Base-by-base conservation (phyloP, 2,888 invertebrate species). In the Tetropium fuscum region DNA sequence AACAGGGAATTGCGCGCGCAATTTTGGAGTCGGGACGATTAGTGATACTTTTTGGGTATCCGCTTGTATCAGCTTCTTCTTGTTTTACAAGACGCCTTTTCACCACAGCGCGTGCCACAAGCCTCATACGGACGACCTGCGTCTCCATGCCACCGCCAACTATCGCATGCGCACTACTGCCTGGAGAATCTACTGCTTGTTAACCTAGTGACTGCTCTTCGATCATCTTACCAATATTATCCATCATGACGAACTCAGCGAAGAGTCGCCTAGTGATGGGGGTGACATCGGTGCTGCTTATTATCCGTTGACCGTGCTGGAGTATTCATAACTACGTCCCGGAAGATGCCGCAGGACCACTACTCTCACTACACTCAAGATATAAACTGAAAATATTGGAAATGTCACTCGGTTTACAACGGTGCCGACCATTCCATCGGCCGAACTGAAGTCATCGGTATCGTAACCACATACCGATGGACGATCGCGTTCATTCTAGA, bases 141-240 rank as follows among this genome's bases (percentile, higher is more conserved):
- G 80, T 78, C 74, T 80, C 79, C 78, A 78, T 79, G 78, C 79
- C 73, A 66, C 73, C 74, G 63, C 65, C 72, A 53, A 73, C 76
- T 66, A 77, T 77, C 77, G 80, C 81, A 63, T 71, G 72, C 81
- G 81, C 82, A 74, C 76, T 79, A 58, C 78, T 78, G 72, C 80
- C 80, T 60, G 80, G 78, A 75, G 83, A 81, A 81, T 83, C 83
- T 79, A 83, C 81, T 79, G 82, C 80, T 64, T 85, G 83, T 75
- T 85, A 84, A 74, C 82, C 83, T 69, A 85, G 81, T 71, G 84
- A 79, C 78, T 85, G 85, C 76, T 84, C 84, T 77, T 86, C 85
- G 76, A 86, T 85, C 81, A 87, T 86, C 75, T 86, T 86, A 75
- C 84, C 85, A 76, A 86, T 84, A 75, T 85, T 85, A 76, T 86